phyloP scores from a whole-genome alignment of 1,140 invertebrate species.

The Acromyrmex echinatior region DNA sequence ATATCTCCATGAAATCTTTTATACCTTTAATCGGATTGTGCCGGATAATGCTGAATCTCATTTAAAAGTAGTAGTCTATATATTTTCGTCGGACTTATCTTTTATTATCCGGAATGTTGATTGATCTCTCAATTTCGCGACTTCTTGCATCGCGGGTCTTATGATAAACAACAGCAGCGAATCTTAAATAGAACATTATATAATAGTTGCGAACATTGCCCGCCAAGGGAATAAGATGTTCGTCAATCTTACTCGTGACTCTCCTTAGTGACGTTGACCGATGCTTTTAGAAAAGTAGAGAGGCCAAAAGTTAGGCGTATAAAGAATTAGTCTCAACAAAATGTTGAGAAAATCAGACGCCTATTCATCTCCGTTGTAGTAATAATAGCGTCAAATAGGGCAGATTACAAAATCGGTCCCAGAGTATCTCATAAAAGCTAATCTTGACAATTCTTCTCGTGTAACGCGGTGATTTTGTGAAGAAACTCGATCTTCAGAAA shows the following conservation, averaged over 20 bases:
- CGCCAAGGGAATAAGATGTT: background rate
- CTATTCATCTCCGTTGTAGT: background rate
- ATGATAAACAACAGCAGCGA: conserved; percentile 17
- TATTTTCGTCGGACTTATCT: background rate
- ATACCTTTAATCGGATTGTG: conserved; percentile 32
- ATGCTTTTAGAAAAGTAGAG: conserved; percentile 13
- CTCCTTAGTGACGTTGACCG: conserved; percentile 26
- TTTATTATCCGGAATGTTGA: conserved; percentile 1
- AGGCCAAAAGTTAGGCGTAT: background rate
- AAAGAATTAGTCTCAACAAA: background rate
- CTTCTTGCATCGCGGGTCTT: background rate
- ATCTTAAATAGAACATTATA: conserved; percentile 2
- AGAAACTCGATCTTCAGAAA: conserved; percentile 14
- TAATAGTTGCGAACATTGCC: background rate
- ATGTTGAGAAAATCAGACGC: conserved; percentile 1
- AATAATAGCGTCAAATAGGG: background rate
- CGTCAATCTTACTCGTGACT: conserved; percentile 17
- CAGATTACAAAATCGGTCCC: conserved; percentile 1
- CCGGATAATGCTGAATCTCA: background rate
- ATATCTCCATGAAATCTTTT: conserved; percentile 26
- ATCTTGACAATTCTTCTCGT: background rate
- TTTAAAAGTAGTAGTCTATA: background rate
- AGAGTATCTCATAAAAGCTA: conserved; percentile 13
- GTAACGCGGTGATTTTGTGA: background rate
- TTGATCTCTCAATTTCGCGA: background rate